Evolutionary conservation across 2,888 invertebrate genomes (phyloP).

Genomic region (Oscheius sp.): DNA sequence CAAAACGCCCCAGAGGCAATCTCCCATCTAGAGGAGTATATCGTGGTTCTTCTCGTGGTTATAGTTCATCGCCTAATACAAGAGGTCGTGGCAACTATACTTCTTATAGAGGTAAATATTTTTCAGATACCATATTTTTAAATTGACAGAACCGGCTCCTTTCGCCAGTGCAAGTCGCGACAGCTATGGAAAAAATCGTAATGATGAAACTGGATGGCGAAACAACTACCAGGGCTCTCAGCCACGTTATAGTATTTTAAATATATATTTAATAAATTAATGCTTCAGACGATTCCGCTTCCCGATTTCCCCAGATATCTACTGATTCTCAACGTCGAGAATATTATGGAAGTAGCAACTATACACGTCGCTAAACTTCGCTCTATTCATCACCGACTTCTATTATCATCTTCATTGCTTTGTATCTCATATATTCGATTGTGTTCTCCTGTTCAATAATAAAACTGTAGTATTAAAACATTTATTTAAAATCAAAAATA

Average conservation of each 20-base stretch:
- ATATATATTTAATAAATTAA: background rate
- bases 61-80: background rate
- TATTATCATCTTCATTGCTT: background rate
- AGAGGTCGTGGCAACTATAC: background rate
- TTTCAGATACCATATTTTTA: background rate
- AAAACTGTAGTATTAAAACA: background rate
- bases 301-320: background rate
- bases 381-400: background rate
- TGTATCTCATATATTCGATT: too few species aligned
- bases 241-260: background rate
- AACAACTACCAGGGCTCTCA: background rate
- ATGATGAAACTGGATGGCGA: background rate
- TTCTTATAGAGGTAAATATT: background rate
- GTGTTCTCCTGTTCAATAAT: background rate
- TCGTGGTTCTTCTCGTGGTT: background rate
- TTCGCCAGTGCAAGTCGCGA: background rate
- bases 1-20: background rate
- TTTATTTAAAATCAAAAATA: background rate
- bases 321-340: background rate
- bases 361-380: background rate
- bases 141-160: background rate
- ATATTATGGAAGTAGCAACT: background rate
- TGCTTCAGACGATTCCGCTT: background rate
- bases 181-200: background rate
- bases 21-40: conserved; percentile 1